A percentile compares a stretch with the other conserved stretches of the same genome.
Conservation (phyloP, 2,113 vertebrate species). For the Oceanodroma tethys region DNA sequence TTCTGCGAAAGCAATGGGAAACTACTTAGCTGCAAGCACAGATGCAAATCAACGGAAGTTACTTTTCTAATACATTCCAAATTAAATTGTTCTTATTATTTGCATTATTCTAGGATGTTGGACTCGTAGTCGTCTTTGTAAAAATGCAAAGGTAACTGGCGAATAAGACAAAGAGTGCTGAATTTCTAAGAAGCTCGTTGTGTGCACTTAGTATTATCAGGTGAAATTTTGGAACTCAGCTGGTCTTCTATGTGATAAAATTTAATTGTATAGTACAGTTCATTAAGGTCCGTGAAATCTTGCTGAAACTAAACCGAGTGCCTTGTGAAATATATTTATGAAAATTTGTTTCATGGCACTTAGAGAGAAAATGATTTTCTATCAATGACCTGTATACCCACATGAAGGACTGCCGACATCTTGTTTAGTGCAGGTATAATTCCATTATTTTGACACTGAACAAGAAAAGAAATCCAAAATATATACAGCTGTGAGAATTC, state of each 20-base stretch:
- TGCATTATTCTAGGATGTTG: neutral
- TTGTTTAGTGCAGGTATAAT: neutral
- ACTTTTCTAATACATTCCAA: neutral
- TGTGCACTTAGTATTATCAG: neutral
- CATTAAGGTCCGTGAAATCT: neutral
- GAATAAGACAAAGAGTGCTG: neutral
- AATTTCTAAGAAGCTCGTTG: neutral
- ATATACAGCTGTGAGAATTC: neutral
- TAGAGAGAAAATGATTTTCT: neutral
- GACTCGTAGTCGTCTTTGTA: accelerated
- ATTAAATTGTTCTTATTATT: neutral
- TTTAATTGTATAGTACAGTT: neutral
- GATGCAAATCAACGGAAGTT: neutral
- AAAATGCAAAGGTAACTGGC: neutral
- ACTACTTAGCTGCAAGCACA: neutral
- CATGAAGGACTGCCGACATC: neutral
- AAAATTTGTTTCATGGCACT: neutral
- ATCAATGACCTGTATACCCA: neutral
- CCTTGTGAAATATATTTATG: neutral
- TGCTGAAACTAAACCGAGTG: neutral
- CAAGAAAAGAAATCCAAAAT: neutral
- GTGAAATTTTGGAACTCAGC: neutral
- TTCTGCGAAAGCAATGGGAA: neutral
- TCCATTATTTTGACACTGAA: neutral
- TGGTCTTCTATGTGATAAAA: neutral